Conservation (phyloP, 2,888 invertebrate species). For the Agonopterix heracliana region DNA sequence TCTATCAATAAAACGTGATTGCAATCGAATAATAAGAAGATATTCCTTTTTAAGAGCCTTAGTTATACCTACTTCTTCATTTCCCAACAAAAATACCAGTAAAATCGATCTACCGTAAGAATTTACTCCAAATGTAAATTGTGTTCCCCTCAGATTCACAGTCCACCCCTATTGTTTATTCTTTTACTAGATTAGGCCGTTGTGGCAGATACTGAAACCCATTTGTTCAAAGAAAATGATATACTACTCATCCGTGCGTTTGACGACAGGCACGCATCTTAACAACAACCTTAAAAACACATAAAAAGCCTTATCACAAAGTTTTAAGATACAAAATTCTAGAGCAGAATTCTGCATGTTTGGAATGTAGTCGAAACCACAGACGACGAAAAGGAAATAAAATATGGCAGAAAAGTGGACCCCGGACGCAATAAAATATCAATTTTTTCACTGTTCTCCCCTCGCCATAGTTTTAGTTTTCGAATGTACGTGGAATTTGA, state of each 20-base stretch:
- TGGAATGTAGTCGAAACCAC: slow-evolving; percentile 28
- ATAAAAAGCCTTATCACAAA: slow-evolving; percentile 15
- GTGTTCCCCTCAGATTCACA: slow-evolving; percentile 31
- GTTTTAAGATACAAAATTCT: neutral
- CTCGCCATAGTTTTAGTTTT: slow-evolving; percentile 51
- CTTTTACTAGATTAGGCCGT: slow-evolving; percentile 63
- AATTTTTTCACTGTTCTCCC: slow-evolving; percentile 57
- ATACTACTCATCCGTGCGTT: slow-evolving; percentile 66
- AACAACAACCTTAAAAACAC: slow-evolving; percentile 11
- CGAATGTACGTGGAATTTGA: slow-evolving; percentile 23
- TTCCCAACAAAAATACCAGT: neutral
- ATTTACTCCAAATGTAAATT: slow-evolving; percentile 33
- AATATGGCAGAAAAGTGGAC: slow-evolving; percentile 67
- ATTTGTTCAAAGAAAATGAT: slow-evolving; percentile 71
- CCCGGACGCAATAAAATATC: slow-evolving; percentile 70
- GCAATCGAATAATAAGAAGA: too few relatives aligned
- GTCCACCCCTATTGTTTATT: slow-evolving; percentile 50
- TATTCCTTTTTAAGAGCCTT: too few relatives aligned
- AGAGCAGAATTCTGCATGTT: neutral
- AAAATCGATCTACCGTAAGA: slow-evolving; percentile 17
- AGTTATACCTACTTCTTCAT: too few relatives aligned
- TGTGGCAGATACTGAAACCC: slow-evolving; percentile 51
- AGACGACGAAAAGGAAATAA: slow-evolving; percentile 57
- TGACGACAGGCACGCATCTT: slow-evolving; percentile 42
- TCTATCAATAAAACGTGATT: too few relatives aligned